These are phyloP conservation scores for Myanophis thanlyinensis DNA, from an alignment of 2,113 vertebrate genomes.

Conservation along the genomic window DNA sequence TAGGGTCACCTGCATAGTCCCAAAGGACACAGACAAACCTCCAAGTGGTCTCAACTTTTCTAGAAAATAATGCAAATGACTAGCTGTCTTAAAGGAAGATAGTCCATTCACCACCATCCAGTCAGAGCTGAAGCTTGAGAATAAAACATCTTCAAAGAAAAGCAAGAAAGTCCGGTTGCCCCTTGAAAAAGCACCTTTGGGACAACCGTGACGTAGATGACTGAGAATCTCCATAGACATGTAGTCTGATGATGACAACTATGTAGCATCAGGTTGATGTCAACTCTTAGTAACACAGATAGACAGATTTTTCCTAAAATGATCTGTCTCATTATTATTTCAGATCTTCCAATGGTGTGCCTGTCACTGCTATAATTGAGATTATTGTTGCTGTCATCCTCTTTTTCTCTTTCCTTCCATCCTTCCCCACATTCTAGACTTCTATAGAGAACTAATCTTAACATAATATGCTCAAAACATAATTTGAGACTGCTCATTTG, in stretches of 20 bases:
- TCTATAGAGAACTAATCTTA: neutral
- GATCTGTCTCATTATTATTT: neutral
- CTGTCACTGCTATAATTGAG: neutral
- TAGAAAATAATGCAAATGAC: too few relatives aligned
- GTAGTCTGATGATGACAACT: neutral
- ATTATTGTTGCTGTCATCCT: neutral
- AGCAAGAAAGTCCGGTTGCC: too few relatives aligned
- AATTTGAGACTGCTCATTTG: neutral
- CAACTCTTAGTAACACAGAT: neutral
- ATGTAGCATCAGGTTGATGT: neutral
- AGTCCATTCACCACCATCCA: too few relatives aligned
- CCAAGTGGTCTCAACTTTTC: too few relatives aligned
- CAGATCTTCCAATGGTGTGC: neutral
- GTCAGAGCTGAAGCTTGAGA: too few relatives aligned
- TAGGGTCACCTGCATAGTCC: too few relatives aligned
- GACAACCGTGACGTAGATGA: too few relatives aligned
- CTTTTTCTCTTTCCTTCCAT: neutral
- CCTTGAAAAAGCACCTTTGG: too few relatives aligned
- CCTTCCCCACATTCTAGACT: neutral
- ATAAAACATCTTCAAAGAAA: too few relatives aligned
- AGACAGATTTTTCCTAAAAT: neutral
- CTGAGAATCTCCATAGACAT: too few relatives aligned
- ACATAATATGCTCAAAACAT: neutral
- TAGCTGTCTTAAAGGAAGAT: too few relatives aligned
- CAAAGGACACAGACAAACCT: too few relatives aligned